Evolutionary conservation across 1,140 invertebrate genomes (phyloP), one percentile per base, ranked within the genome.

Genomic region (Drosophila ogumai): DNA sequence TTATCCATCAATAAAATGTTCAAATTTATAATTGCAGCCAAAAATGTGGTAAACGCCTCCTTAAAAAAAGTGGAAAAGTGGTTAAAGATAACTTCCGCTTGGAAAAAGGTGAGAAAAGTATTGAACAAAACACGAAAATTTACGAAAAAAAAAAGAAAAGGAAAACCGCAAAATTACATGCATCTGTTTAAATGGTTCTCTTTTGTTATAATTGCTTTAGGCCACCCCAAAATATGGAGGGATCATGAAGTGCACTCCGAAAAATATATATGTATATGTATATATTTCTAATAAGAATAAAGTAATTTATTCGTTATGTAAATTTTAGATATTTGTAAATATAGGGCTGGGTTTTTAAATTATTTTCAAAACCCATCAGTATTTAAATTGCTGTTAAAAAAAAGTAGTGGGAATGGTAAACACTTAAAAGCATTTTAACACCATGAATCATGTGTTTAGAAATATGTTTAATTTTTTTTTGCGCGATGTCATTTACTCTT

Each of bases 51-150:
- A 25, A 44, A 80, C 63, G 55, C 46, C 38, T 34, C 34, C 38
- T 41, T 22, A 75, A 49, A 64, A 81, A 71, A 54, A 59, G 43
- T n/a, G 22, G 5, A 61, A 55, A 71, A 58, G 50, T 44, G 66
- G 55, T 52, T 54, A 59, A 32, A 13, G 22, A 28, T 57, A 43
- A 36, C 49, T 61, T 57, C 36, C 40, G 57, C 22, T 69, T 32
- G 55, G 65, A 34, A 71, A 78, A 75, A 88, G 85, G 84, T 81
- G 84, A 88, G 84, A 88, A 88, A 88, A 88, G 84, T 88, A 84
- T 88, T 88, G 56, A 72, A 59, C 67, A 52, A 59, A 32, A 54
- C 36, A 55, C 15, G 19, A 49, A 44, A 60, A 73, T 59, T 1
- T 22, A 6, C 2, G 28, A 25, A 52, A 55, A 65, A 17, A 49